Base-by-base conservation (phyloP, 2,797 vertebrate genomes). In the Leptatherina wallacei region DNA sequence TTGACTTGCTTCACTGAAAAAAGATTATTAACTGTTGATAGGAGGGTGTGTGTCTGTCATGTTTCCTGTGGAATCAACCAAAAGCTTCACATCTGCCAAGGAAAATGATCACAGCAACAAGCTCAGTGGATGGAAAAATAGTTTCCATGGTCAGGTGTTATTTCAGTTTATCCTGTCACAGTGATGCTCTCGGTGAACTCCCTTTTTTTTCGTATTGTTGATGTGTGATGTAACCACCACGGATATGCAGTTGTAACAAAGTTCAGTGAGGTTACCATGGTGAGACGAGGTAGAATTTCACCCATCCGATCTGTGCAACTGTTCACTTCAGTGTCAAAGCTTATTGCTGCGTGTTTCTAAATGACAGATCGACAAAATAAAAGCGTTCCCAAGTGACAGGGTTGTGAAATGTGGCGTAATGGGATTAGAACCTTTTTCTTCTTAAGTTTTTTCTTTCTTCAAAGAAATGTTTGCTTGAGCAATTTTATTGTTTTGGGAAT, bases 401-500 rank as follows among this genome's bases (percentile, higher is more conserved):
- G 69, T 80, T 86, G 82, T 82, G 65, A 77, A 78, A 65, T 81
- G 80, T 68, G 64, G 73, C 84, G 78, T 88, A 83, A 92, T 87
- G 86, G 73, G 81, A 89, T 91, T 88, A 82, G 75, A 75, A 32
- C 9, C 56, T 49, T 51, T 56, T 55, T 59, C 63, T 65, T 73
- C 67, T 49, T 0, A 16, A 11, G 12, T 10, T 20, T 60, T 68
- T 77, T 74, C 27, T 63, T 52, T 49, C 69, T 63, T 85, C 68
- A 87, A 86, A 91, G 76, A 84, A 84, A 82, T 32, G 67, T 85
- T 88, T 91, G 89, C 86, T 80, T 83, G 83, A 91, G 71, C 90
- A 92, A 89, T 92, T 88, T 80, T 88, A 92, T 93, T 89, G 82
- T 90, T 87, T 83, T 62, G 78, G 68, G 73, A 87, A 90, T 91